Evolutionary conservation across 2,113 vertebrate genomes (phyloP), one percentile per base, ranked within the genome.

Genomic region (Sphaerodactylus townsendi): DNA sequence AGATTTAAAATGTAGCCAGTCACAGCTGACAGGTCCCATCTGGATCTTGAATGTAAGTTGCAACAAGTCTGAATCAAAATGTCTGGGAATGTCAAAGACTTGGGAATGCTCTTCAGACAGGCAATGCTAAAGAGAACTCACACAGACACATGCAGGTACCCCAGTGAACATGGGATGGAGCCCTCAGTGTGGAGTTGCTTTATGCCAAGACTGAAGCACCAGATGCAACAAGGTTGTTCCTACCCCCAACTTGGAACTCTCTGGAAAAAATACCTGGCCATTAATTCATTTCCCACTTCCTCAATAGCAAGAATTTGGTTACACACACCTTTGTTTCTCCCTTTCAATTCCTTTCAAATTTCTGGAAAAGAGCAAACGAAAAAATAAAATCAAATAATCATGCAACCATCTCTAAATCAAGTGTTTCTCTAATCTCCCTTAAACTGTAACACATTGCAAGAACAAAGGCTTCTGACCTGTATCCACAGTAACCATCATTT

Each of bases 381-480:
- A 41, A 77, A 72, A 75, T 69, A 74, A 86, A 53, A 68, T 77
- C 53, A 14, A 50, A 44, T 44, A 30, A 66, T 39, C 30, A 69
- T 84, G 56, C 81, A 8, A 66, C 44, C 39, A 23, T 85, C 89
- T 87, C 82, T 8, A 70, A 80, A 90, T 83, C 84, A 44, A 88
- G 87, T 0, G 3, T 82, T 78, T 92, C 89, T 89, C 66, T 93
- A 91, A 90, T 92, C 89, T 90, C 92, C 92, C 90, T 21, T 90
- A 84, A 92, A 91, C 90, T 90, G 80, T 78, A 85, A 79, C 90
- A 90, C 84, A 53, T 84, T 65, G 75, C 0, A 82, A 92, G 91
- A 93, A 93, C 92, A 94, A 93, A 95, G 92, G 93, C 92, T 93
- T 92, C 92, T 92, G 92, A 93, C 94, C 92, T 90, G 93, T 93